Percentiles rank a stretch among this genome's conserved stretches.
Conservation (phyloP, 1,140 invertebrate species). For the Protaetia brevitarsis region DNA sequence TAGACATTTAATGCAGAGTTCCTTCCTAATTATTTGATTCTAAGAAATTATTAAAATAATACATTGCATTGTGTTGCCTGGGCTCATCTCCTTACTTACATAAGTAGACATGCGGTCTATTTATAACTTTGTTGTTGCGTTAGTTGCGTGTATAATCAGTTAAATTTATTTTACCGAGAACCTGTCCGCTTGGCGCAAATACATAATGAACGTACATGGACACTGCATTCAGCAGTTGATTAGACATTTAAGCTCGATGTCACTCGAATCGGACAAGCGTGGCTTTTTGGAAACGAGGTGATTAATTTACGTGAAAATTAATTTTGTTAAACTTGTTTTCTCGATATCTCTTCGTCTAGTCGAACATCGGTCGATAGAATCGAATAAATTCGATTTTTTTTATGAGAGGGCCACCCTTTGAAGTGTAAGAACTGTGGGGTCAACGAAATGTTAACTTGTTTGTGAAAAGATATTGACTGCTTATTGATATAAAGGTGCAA, state of each 20-base stretch:
- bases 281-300: conserved; percentile 8
- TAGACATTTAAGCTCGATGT: conserved; percentile 10
- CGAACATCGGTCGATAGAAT: no score
- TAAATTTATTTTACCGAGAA: conserved; percentile 10
- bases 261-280: conserved; percentile 10
- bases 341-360: neutral
- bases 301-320: conserved; percentile 19
- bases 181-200: neutral
- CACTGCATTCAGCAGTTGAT: conserved; percentile 2
- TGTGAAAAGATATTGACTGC: no score
- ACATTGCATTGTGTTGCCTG: conserved; percentile 2
- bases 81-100: neutral
- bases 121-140: conserved; percentile 1
- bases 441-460: neutral
- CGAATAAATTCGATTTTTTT: conserved; percentile 5
- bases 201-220: neutral
- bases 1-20: neutral
- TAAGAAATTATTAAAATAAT: conserved; percentile 23
- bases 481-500: no score
- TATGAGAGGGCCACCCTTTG: neutral
- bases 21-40: conserved; percentile 13
- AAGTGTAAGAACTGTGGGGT: neutral
- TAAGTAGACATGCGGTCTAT: neutral
- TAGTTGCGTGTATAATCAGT: conserved; percentile 15
- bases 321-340: conserved; percentile 14